Evolutionary conservation across 2,797 vertebrate genomes (phyloP).

Genomic region (Stomatorhinus walkeri): DNA sequence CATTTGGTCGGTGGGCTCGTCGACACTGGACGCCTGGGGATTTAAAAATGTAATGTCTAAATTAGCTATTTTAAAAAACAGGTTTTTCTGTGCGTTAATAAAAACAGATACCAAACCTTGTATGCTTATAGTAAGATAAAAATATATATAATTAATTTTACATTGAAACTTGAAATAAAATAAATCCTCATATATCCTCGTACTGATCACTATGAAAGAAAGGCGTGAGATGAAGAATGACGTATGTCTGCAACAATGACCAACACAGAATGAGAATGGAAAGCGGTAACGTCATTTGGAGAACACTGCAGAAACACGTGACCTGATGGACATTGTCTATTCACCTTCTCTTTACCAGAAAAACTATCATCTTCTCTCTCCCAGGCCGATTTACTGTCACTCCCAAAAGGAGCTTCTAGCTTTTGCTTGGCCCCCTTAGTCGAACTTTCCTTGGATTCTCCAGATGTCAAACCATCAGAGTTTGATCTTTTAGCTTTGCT

Average conservation of each 20-base stretch:
- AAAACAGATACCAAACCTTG: not conserved
- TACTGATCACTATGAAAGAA: not conserved
- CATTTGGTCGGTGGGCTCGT: conserved; percentile 26
- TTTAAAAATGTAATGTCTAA: not conserved
- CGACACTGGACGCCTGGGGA: not conserved
- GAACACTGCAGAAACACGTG: not conserved
- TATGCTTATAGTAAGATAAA: not conserved
- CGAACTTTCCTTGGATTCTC: conserved; percentile 42
- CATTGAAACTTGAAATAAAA: not conserved
- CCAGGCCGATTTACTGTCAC: conserved; percentile 50
- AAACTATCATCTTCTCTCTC: conserved; percentile 41
- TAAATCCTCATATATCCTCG: not conserved
- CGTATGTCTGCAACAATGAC: conserved; percentile 1
- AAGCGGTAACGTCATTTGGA: not conserved
- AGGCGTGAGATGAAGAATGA: not conserved
- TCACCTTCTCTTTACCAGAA: conserved; percentile 51
- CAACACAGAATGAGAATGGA: conserved; percentile 6
- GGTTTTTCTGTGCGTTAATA: not conserved
- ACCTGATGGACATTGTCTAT: conserved; percentile 30
- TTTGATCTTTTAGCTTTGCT: conserved; percentile 38
- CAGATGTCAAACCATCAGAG: conserved; percentile 31
- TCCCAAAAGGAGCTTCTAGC: conserved; percentile 52
- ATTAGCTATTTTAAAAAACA: not conserved
- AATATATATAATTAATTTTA: not conserved
- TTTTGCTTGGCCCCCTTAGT: conserved; percentile 36